Percentiles rank a stretch among this genome's conserved stretches.
These are phyloP conservation scores for Vulpes lagopus DNA, from an alignment of 2,113 vertebrate species.

Conservation along the genomic window DNA sequence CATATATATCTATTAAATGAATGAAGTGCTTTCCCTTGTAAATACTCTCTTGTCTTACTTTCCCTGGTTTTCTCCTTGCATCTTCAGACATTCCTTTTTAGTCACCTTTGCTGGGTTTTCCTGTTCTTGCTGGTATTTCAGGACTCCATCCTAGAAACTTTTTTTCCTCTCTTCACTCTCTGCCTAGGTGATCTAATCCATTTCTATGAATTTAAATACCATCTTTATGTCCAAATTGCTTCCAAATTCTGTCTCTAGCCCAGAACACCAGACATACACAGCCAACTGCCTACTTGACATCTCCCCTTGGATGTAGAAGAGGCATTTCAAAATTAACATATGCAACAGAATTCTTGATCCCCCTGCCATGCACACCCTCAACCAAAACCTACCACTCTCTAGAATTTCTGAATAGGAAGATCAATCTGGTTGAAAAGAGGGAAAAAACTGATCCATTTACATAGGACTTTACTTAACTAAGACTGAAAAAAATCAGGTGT, in stretches of 20 bases:
- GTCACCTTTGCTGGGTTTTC: neutral
- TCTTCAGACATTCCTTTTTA: neutral
- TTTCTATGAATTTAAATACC: conserved; percentile 30
- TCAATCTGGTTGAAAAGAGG: neutral
- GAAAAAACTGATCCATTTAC: neutral
- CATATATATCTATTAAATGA: neutral
- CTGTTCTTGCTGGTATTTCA: neutral
- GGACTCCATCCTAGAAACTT: neutral
- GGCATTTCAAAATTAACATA: conserved; percentile 46
- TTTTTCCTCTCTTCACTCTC: neutral
- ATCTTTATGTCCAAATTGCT: conserved; percentile 42
- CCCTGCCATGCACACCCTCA: neutral
- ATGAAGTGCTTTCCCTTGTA: neutral
- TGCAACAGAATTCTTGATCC: neutral
- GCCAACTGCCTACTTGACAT: neutral
- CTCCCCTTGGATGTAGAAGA: neutral
- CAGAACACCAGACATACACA: neutral
- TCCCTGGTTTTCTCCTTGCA: neutral
- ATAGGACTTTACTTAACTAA: neutral
- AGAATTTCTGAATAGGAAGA: conserved; percentile 19
- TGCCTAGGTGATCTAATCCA: conserved; percentile 20
- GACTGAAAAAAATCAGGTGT: neutral
- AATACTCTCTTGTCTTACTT: neutral
- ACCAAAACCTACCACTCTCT: neutral
- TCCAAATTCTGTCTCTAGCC: conserved; percentile 18